Base-by-base conservation (phyloP, 2,888 invertebrate genomes). In the Agrotis exclamationis region DNA sequence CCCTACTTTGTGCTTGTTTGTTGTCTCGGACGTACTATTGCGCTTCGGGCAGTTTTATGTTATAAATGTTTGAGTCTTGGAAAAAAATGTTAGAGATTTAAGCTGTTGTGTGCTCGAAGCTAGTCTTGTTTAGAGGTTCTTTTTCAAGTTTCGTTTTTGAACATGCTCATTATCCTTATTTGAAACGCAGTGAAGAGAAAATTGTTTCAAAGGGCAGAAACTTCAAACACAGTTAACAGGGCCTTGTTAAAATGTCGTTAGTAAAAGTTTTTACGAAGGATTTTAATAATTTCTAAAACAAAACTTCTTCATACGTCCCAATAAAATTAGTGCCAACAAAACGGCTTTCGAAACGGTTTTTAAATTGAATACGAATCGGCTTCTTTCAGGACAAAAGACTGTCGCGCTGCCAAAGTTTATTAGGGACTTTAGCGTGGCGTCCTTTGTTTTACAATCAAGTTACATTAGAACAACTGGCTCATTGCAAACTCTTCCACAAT, bases 381-480 rank as follows among this genome's bases (percentile, higher is more conserved):
- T 91, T 91, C 88, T 89, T 88, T 87, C 76, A 87, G 87, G 88
- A 95, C 95, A 95, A 95, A 94, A 93, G 94, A 90, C 92, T 87
- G 90, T 92, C 91, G 91, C 89, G 85, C 67, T 87, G 86, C 86
- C 85, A 89, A 93, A 92, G 89, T 93, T 91, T 90, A 89, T 90
- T 88, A 88, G 85, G 73, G 85, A 88, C 84, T 89, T 87, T 78
- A 80, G 80, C 83, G 79, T 56, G 69, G 75, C 86, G 87, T 83
- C 91, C 87, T 93, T 93, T 93, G 93, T 93, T 91, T 93, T 88
- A 91, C 91, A 93, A 93, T 93, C 91, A 89, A 92, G 91, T 92
- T 93, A 93, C 92, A 92, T 91, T 91, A 90, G 90, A 89, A 89
- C 88, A 87, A 88, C 88, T 90, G 85, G 86, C 88, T 88, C 70